phyloP scores from a whole-genome alignment of 2,797 vertebrate genomes.

The Molossus molossus region DNA sequence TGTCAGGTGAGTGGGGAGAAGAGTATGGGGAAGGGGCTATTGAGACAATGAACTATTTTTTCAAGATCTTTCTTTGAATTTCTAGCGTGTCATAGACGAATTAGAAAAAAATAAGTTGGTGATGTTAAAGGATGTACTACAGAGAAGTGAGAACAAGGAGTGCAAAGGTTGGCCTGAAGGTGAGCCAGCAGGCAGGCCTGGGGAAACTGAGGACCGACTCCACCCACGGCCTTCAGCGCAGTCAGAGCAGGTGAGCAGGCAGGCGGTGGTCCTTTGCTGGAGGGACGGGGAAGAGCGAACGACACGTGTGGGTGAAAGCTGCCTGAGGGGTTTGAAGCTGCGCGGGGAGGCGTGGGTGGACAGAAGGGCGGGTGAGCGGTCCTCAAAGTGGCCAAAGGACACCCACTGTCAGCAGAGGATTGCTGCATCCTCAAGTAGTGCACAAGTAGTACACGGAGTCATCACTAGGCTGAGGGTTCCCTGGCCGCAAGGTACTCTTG shows the following conservation, averaged over 20 bases:
- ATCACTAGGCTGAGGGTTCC: not conserved
- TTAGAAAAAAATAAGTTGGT: not conserved
- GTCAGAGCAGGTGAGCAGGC: not conserved
- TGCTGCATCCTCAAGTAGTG: not conserved
- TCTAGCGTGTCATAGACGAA: not conserved
- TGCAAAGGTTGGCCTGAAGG: not conserved
- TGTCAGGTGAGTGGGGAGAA: not conserved
- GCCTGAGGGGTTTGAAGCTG: not conserved
- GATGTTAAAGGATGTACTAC: not conserved
- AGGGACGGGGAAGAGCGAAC: not conserved
- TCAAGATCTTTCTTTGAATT: slow-evolving; percentile 22
- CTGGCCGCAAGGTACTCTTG: not conserved
- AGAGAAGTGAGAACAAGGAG: not conserved
- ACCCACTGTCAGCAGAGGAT: not conserved
- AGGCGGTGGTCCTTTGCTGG: not conserved
- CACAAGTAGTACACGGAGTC: not conserved
- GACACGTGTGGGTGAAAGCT: not conserved
- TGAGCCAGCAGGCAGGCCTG: not conserved
- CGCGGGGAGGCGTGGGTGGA: not conserved
- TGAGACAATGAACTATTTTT: not conserved
- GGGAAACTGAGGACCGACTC: not conserved
- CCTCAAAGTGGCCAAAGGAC: not conserved
- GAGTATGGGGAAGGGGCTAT: not conserved
- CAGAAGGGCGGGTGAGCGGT: not conserved
- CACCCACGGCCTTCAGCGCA: not conserved